These are phyloP conservation scores for Tapera naevia DNA, from an alignment of 2,797 vertebrate species.

Conservation along the genomic window DNA sequence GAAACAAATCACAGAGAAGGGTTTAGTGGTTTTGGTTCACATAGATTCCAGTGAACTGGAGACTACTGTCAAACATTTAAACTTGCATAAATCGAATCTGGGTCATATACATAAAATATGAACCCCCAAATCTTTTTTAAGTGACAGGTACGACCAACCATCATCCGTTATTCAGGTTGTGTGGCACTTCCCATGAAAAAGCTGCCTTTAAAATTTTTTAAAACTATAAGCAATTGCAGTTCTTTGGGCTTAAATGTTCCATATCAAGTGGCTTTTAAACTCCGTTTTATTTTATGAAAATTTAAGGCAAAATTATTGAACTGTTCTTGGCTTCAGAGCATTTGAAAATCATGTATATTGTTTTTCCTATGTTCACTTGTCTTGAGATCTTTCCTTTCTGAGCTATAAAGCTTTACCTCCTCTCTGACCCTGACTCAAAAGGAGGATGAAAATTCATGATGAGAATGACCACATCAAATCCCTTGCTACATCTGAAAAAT, in stretches of 20 bases:
- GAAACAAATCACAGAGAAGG: constrained; percentile 48
- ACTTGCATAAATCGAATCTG: not conserved
- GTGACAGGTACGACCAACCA: not conserved
- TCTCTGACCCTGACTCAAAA: not conserved
- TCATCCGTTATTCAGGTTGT: not conserved
- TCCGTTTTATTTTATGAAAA: not conserved
- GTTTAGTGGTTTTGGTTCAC: constrained; percentile 21
- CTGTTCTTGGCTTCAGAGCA: not conserved
- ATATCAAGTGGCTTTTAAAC: not conserved
- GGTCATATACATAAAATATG: not conserved
- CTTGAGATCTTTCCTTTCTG: not conserved
- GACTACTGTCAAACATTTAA: constrained; percentile 18
- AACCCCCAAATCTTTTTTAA: not conserved
- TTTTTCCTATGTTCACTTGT: not conserved
- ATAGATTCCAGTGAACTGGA: constrained; percentile 16
- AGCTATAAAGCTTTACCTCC: not conserved
- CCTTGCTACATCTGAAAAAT: not conserved
- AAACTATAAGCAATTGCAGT: not conserved
- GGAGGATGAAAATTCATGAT: not conserved
- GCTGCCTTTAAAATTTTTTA: not conserved
- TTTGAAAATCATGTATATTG: not conserved
- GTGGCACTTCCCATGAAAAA: not conserved
- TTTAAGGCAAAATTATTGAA: not conserved
- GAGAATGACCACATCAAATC: not conserved
- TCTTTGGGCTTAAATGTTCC: not conserved